Conservation (phyloP, 2,797 vertebrate genomes). For the Sarcophilus harrisii region DNA sequence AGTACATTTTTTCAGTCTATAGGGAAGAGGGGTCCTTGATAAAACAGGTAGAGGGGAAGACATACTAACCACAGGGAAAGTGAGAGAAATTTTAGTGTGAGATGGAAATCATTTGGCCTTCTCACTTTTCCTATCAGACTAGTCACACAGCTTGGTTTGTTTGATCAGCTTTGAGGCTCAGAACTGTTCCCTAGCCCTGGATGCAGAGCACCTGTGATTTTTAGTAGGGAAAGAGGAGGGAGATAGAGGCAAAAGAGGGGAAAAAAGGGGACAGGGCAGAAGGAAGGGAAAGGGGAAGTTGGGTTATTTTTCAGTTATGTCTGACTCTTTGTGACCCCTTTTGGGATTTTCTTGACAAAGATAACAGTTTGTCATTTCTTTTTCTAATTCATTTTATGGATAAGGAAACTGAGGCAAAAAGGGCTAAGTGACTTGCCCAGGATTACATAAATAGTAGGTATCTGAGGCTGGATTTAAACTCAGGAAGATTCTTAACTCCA, state of each 20-base stretch:
- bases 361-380: neutral
- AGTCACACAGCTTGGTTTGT: constrained; percentile 27
- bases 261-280: neutral
- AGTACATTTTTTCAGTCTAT: fast-evolving
- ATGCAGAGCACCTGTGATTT: neutral
- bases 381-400: neutral
- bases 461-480: neutral
- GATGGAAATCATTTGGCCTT: constrained; percentile 61
- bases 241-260: neutral
- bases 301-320: neutral
- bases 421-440: neutral
- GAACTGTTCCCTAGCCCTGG: constrained; percentile 55
- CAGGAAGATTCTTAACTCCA: neutral
- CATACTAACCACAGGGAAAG: constrained; percentile 30
- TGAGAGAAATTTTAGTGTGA: constrained; percentile 61
- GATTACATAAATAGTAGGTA: neutral
- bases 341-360: neutral
- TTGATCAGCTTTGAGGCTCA: constrained; percentile 74
- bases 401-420: neutral
- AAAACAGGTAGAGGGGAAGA: neutral
- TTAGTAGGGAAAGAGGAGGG: neutral
- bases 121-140: neutral
- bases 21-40: neutral
- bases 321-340: neutral
- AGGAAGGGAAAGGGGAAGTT: too few relatives aligned